Evolutionary conservation across 2,888 invertebrate genomes (phyloP), one percentile per base, ranked within the genome.

Genomic region (Drepana falcataria): DNA sequence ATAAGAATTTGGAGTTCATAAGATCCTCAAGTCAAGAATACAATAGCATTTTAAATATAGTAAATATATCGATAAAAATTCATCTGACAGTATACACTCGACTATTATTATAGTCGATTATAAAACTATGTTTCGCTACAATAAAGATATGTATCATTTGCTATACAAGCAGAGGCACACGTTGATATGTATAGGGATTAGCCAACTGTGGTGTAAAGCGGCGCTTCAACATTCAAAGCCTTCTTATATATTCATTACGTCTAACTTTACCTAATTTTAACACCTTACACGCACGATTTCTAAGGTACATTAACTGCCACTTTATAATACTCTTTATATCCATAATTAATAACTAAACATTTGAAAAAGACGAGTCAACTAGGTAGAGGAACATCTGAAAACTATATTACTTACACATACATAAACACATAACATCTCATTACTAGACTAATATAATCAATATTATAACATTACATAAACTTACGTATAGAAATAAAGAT

Each of bases 91-190:
- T 85, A 83, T 85, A 86, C 81, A 77, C 76, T 77, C 73, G 74
- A 82, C 74, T 75, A 80, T 68, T 72, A 73, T 61, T 65, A 70
- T 76, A 74, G 75, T 64, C 65, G 75, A 82, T 51, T 89, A 86
- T 84, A 88, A 85, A 77, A 83, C 84, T 87, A 85, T 82, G 40
- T 40, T 40, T 83, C 65, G 68, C 87, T 87, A 88, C 78, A 71
- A 79, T 83, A 78, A 83, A 81, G 88, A 89, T 88, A 90, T 89
- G 87, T 88, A 81, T 81, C 73, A 75, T 77, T 85, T 83, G 83
- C 88, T 88, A 87, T 87, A 75, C 60, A 89, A 88, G 90, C 89
- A 83, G 87, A 91, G 90, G 90, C 90, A 91, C 90, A 90, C 87
- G 73, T 87, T 87, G 90, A 91, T 91, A 91, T 91, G 90, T 89